Evolutionary conservation across 2,113 vertebrate species (phyloP).

Genomic region (Glaucidium brasilianum): DNA sequence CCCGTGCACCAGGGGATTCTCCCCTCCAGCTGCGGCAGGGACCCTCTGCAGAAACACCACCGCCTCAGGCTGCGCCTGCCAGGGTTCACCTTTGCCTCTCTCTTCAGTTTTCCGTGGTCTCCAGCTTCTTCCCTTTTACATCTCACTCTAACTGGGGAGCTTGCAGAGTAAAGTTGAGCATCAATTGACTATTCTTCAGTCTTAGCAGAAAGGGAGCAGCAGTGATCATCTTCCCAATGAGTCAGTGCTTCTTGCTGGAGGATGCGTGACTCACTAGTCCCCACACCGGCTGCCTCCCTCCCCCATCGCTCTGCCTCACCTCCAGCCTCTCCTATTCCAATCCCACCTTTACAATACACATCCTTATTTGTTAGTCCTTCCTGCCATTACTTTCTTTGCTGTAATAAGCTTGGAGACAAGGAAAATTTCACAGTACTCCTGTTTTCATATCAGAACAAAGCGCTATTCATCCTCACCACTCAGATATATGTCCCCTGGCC

Average conservation of each 20-base stretch:
- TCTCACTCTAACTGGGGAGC: neutral
- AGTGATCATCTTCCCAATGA: constrained; percentile 35
- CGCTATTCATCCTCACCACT: neutral
- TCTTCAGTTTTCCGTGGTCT: neutral
- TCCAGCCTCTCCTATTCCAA: constrained; percentile 44
- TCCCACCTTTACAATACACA: constrained; percentile 5
- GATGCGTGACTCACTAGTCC: constrained; percentile 42
- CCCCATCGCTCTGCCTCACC: constrained; percentile 3
- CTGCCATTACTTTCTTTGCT: neutral
- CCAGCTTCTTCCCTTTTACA: neutral
- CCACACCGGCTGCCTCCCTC: constrained; percentile 26
- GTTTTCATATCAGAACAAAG: neutral
- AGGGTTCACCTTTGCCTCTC: neutral
- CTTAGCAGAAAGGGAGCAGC: constrained; percentile 39
- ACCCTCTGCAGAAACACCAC: neutral
- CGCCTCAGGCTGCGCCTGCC: neutral
- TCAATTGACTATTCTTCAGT: neutral
- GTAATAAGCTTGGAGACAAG: neutral
- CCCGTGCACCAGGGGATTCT: neutral
- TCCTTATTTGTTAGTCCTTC: neutral
- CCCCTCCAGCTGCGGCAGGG: neutral
- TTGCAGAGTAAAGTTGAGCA: neutral
- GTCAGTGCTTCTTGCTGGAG: constrained; percentile 54
- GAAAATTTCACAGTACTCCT: neutral
- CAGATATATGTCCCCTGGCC: neutral